Base-by-base conservation (phyloP, 2,797 vertebrate species). In the Nothura maculosa region DNA sequence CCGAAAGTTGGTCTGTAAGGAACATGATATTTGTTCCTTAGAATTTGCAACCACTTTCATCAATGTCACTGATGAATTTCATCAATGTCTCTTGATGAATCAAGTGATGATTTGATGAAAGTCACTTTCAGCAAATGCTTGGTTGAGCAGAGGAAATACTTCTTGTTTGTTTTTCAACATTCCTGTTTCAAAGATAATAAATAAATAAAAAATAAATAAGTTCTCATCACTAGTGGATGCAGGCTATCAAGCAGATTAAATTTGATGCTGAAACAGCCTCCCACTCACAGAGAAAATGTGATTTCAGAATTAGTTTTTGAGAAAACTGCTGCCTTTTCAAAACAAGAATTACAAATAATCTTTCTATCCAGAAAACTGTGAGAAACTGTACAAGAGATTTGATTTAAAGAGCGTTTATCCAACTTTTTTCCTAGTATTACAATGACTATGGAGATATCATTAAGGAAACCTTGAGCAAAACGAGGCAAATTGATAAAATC, bases 361-460 rank as follows among this genome's bases (percentile, higher is more conserved):
- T 68, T 90, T 75, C 25, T 67, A 4, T 75, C 40, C 18, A 30
- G 25, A 82, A 85, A 69, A 36, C 21, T 27, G 15, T 68, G 36
- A 63, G 36, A 55, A 93, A 52, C 38, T 60, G 7, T 79, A 0
- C 38, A 45, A 93, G 40, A 85, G 5, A 9, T 82, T 43, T 10
- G 11, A 72, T 60, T 58, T 57, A 92, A 89, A 85, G 13, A 55
- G 32, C 1, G 5, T 1, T 90, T 93, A 93, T 78, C 34, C 83
- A 66, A 10, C 73, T 89, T 95, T 87, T 87, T 87, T 95, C 12
- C 85, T 96, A 99, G 99, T 99, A 99, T 97, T 99, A 99, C 94
- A 99, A 99, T 68, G 99, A 99, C 93, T 99, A 99, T 62, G 99
- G 99, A 11, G 99, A 99, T 98, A 99, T 99, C 97, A 99, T 99